phyloP scores from a whole-genome alignment of 2,888 invertebrate genomes.

The Fragum sueziense region DNA sequence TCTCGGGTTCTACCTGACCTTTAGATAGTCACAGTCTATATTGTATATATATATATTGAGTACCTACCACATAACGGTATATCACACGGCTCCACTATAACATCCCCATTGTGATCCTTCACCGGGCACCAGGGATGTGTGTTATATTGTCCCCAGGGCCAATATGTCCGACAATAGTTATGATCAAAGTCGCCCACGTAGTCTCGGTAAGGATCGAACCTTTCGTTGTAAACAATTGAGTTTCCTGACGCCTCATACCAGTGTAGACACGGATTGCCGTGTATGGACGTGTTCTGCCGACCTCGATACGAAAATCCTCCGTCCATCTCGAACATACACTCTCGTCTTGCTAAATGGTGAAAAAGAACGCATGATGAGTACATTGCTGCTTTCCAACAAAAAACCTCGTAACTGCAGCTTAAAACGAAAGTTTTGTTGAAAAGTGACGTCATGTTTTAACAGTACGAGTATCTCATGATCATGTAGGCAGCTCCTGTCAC shows the following conservation, averaged over 20 bases:
- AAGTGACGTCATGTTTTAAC: too few relatives aligned
- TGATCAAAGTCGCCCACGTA: constrained; percentile 47
- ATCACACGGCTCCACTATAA: constrained; percentile 26
- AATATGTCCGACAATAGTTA: constrained; percentile 43
- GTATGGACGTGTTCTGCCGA: constrained; percentile 18
- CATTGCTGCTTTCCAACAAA: background rate
- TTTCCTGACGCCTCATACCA: constrained; percentile 29
- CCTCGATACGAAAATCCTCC: constrained; percentile 53
- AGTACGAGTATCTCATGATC: too few relatives aligned
- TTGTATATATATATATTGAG: too few relatives aligned
- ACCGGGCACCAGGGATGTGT: constrained; percentile 30
- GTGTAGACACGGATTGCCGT: constrained; percentile 41
- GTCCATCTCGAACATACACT: constrained; percentile 51
- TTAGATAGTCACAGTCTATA: too few relatives aligned
- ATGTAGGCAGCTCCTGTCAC: too few relatives aligned
- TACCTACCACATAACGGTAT: constrained; percentile 50
- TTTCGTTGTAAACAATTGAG: background rate
- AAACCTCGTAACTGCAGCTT: background rate
- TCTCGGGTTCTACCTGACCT: too few relatives aligned
- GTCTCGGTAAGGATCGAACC: background rate
- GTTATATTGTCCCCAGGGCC: background rate
- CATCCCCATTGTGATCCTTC: background rate
- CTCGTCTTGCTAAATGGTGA: constrained; percentile 32
- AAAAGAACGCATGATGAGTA: background rate
- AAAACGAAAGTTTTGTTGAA: background rate